phyloP scores from a whole-genome alignment of 1,140 invertebrate genomes.

The Macrobrachium nipponense region DNA sequence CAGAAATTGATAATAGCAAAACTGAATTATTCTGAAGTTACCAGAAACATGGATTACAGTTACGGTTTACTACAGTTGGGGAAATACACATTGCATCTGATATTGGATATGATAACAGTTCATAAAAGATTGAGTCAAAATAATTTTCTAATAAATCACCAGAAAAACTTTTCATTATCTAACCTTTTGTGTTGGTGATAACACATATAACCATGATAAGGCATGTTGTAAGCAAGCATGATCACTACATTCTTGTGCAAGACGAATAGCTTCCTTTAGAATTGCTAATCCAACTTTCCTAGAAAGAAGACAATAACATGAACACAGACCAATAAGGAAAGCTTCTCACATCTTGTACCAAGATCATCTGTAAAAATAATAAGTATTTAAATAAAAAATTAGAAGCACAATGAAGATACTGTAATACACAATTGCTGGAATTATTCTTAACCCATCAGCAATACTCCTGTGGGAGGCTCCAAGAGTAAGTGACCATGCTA shows the following conservation, averaged over 20 bases:
- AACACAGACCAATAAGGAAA: neutral
- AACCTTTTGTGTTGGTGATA: constrained; percentile 46
- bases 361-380: too few relatives aligned
- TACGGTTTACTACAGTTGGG: too few relatives aligned
- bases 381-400: too few relatives aligned
- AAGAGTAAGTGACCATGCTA: too few relatives aligned
- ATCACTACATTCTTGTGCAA: constrained; percentile 89
- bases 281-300: constrained; percentile 83
- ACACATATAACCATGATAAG: constrained; percentile 80
- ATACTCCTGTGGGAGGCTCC: too few relatives aligned
- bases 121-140: neutral
- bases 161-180: neutral
- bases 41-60: too few relatives aligned
- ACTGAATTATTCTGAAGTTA: too few relatives aligned
- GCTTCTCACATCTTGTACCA: too few relatives aligned
- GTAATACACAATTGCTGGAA: neutral
- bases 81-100: too few relatives aligned
- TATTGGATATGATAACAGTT: neutral
- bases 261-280: constrained; percentile 84
- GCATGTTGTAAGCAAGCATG: constrained; percentile 87
- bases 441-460: too few relatives aligned
- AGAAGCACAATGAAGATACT: constrained; percentile 30
- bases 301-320: constrained; percentile 56
- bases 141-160: neutral
- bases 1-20: too few relatives aligned